phyloP scores from a whole-genome alignment of 1,140 invertebrate species.

The Apocrypta bakeri region DNA sequence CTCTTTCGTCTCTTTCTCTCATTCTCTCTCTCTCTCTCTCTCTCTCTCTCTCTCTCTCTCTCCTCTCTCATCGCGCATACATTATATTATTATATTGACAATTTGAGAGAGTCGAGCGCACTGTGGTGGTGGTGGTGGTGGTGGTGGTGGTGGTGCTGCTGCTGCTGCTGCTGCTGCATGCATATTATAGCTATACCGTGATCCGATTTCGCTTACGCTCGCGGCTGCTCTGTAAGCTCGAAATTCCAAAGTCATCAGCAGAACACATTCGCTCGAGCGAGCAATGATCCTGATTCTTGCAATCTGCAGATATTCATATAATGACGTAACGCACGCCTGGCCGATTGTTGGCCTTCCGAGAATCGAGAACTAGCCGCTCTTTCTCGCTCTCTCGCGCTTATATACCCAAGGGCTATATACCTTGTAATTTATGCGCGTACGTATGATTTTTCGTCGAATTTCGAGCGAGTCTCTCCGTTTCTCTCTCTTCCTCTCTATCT shows the following conservation, averaged over 20 bases:
- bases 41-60: no score
- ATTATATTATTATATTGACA: background rate
- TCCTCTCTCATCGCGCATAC: no score
- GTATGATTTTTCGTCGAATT: background rate
- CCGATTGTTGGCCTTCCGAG: background rate
- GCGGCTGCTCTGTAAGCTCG: background rate
- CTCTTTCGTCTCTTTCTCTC: no score
- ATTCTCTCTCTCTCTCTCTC: background rate
- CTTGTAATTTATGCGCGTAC: background rate
- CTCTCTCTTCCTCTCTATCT: no score
- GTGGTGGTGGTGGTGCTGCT: no score
- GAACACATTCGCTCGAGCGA: background rate
- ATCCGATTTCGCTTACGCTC: slow-evolving; percentile 10
- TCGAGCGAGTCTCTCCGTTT: background rate
- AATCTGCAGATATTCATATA: background rate
- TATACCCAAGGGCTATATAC: no score
- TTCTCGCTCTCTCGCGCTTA: background rate
- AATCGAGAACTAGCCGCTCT: background rate
- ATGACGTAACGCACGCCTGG: background rate
- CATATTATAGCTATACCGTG: no score
- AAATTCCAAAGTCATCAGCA: background rate
- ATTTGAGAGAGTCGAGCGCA: background rate
- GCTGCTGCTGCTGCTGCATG: no score
- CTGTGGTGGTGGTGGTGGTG: no score
- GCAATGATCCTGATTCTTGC: slow-evolving; percentile 1